phyloP scores from a whole-genome alignment of 2,888 invertebrate species.

The Palloptera scutellata region DNA sequence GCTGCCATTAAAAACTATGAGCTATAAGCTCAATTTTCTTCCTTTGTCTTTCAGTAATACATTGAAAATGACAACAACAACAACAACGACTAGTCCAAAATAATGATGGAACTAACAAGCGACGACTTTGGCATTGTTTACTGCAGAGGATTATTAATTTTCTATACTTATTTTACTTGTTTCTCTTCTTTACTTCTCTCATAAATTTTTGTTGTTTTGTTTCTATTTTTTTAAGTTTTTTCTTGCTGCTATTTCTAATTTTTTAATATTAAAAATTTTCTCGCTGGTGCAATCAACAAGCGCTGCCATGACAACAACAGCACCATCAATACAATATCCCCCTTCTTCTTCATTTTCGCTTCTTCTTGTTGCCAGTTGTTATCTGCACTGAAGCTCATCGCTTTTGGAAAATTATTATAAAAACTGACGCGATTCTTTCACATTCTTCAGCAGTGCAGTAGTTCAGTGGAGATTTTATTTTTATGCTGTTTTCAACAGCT shows the following conservation, averaged over 20 bases:
- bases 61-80: no score
- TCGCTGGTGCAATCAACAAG: neutral
- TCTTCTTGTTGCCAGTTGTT: no score
- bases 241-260: slow-evolving; percentile 6
- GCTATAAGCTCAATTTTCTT: neutral
- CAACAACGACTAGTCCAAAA: slow-evolving; percentile 12
- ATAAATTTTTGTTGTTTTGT: neutral
- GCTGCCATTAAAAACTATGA: neutral
- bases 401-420: no score
- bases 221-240: slow-evolving; percentile 6
- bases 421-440: no score
- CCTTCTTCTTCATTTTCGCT: no score
- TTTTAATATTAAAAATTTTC: neutral
- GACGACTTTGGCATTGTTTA: slow-evolving; percentile 57
- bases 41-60: neutral
- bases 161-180: slow-evolving; percentile 48
- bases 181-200: neutral
- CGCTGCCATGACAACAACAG: neutral
- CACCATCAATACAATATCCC: no score
- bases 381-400: no score
- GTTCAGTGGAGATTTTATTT: no score
- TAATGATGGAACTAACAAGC: slow-evolving; percentile 58
- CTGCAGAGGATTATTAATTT: slow-evolving; percentile 56
- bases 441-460: no score
- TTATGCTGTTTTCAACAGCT: no score